phyloP scores from a whole-genome alignment of 2,797 vertebrate genomes.

The Sternarchorhynchus goeldii region DNA sequence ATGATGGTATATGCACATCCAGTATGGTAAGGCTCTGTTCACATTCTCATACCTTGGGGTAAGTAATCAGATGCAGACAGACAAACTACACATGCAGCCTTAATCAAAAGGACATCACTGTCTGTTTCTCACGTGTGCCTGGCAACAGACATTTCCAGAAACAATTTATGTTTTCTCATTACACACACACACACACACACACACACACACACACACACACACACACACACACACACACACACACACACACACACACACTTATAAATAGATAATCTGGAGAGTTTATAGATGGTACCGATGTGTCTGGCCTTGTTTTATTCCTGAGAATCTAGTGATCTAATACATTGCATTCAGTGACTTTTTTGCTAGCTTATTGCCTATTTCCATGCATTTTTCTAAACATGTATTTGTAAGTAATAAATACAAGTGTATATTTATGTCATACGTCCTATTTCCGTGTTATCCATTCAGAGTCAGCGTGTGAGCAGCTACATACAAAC shows the following conservation, averaged over 20 bases:
- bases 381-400: too few relatives aligned
- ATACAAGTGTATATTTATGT: too few relatives aligned
- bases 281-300: too few relatives aligned
- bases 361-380: too few relatives aligned
- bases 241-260: background rate
- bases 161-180: slow-evolving; percentile 29
- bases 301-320: too few relatives aligned
- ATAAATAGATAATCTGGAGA: too few relatives aligned
- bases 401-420: too few relatives aligned
- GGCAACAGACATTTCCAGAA: slow-evolving; percentile 66
- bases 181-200: slow-evolving; percentile 29
- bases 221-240: background rate
- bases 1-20: background rate
- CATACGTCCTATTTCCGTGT: too few relatives aligned
- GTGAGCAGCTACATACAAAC: too few relatives aligned
- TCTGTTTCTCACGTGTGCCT: slow-evolving; percentile 56
- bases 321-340: too few relatives aligned
- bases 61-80: background rate
- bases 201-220: slow-evolving; percentile 27
- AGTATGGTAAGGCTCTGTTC: slow-evolving; percentile 3
- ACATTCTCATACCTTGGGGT: background rate
- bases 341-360: too few relatives aligned
- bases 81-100: background rate
- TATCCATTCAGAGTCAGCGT: too few relatives aligned
- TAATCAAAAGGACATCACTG: slow-evolving; percentile 4